These are phyloP conservation scores for Pogonomyrmex barbatus DNA, from an alignment of 1,140 invertebrate genomes.

Conservation along the genomic window DNA sequence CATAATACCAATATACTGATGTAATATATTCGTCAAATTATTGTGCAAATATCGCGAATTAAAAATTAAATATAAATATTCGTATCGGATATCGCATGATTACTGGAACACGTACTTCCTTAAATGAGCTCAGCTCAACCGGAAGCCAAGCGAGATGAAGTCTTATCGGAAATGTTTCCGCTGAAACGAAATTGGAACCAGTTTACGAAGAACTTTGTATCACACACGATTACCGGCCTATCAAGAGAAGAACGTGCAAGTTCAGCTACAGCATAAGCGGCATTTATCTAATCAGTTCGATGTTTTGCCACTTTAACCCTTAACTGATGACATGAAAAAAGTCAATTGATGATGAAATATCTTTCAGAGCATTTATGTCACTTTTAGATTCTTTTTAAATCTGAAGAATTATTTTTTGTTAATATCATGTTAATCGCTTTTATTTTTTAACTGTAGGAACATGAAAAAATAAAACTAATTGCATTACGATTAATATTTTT, in stretches of 20 bases:
- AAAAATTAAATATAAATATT: neutral
- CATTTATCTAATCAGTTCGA: constrained; percentile 50
- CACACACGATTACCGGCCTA: neutral
- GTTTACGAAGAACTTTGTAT: neutral
- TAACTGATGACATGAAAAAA: constrained; percentile 3
- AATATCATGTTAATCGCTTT: neutral
- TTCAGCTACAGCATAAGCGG: neutral
- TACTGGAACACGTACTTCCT: neutral
- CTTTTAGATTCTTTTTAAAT: neutral
- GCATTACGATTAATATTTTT: neutral
- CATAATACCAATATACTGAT: neutral
- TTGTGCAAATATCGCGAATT: neutral
- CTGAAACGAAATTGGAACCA: neutral
- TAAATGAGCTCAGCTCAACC: neutral
- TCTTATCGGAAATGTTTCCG: constrained; percentile 4
- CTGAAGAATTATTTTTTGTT: neutral
- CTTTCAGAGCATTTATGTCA: neutral
- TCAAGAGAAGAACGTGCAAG: constrained; percentile 16
- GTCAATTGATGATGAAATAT: neutral
- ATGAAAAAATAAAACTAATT: neutral
- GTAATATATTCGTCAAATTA: neutral
- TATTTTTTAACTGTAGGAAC: neutral
- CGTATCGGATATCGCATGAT: neutral
- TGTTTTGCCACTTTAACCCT: constrained; percentile 21
- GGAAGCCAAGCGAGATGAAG: neutral